Conservation (phyloP, 2,113 vertebrate genomes). For the Narcine bancroftii region DNA sequence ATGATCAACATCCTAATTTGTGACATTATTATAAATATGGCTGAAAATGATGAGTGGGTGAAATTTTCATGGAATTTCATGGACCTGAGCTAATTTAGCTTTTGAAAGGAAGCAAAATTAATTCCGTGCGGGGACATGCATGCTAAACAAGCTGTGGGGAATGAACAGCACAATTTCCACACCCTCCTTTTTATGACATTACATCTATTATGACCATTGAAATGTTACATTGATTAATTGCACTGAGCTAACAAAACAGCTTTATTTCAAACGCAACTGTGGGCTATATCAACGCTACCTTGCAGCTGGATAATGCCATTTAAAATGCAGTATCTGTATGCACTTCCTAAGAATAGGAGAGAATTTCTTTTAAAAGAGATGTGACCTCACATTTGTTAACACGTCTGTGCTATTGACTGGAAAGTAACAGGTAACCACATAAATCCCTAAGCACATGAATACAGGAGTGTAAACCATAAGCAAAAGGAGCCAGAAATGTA, state of each 20-base stretch:
- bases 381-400: not conserved
- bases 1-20: not conserved
- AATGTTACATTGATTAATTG: not conserved
- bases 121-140: not conserved
- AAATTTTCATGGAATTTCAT: not conserved
- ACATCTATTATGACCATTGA: not conserved
- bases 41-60: too few species aligned
- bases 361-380: not conserved
- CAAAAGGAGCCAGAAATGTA: too few species aligned
- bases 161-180: not conserved
- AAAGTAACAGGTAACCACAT: not conserved
- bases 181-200: not conserved
- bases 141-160: not conserved
- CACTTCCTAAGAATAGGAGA: not conserved
- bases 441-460: too few species aligned
- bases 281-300: not conserved
- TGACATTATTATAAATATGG: not conserved
- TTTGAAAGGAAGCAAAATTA: not conserved
- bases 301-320: not conserved
- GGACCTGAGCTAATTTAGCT: not conserved
- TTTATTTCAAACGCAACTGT: not conserved
- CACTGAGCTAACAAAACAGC: not conserved
- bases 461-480: too few species aligned
- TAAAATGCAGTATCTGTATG: not conserved
- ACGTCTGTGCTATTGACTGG: not conserved